Conservation (phyloP, 2,113 vertebrate genomes). For the Pelvicachromis taeniatus region DNA sequence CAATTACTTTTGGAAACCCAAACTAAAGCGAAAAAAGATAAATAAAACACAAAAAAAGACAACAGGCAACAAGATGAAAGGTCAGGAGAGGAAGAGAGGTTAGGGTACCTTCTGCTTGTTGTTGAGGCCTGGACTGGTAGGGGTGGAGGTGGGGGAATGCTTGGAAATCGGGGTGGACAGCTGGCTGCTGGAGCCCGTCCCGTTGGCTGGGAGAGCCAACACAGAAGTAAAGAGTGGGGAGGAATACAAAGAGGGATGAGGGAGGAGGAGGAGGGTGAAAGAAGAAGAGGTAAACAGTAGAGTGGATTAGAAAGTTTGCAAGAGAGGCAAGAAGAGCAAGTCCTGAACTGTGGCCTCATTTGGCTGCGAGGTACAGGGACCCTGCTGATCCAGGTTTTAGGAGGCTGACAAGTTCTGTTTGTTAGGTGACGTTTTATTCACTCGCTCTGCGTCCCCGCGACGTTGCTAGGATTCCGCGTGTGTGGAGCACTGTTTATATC, state of each 20-base stretch:
- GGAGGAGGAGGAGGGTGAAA: not conserved
- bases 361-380: conserved; percentile 7
- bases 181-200: conserved; percentile 95
- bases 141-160: conserved; percentile 96
- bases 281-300: not conserved
- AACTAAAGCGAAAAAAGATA: not conserved
- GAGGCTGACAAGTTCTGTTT: conserved; percentile 12
- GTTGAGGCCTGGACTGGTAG: conserved; percentile 91
- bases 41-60: not conserved
- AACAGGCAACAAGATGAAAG: not conserved
- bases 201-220: conserved; percentile 80
- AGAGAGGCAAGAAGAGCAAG: conserved; percentile 19
- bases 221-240: not conserved
- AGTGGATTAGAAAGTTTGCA: conserved; percentile 33
- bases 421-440: conserved; percentile 34
- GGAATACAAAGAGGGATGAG: not conserved
- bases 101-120: conserved; percentile 96
- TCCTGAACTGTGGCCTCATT: conserved; percentile 30
- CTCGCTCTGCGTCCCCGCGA: not conserved
- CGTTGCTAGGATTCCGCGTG: conserved; percentile 65
- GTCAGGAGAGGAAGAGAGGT: not conserved
- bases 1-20: not conserved
- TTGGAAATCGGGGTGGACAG: conserved; percentile 97
- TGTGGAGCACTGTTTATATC: conserved; percentile 53
- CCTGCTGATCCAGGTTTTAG: not conserved